Evolutionary conservation across 2,888 invertebrate genomes (phyloP).

Genomic region (Selenia dentaria): DNA sequence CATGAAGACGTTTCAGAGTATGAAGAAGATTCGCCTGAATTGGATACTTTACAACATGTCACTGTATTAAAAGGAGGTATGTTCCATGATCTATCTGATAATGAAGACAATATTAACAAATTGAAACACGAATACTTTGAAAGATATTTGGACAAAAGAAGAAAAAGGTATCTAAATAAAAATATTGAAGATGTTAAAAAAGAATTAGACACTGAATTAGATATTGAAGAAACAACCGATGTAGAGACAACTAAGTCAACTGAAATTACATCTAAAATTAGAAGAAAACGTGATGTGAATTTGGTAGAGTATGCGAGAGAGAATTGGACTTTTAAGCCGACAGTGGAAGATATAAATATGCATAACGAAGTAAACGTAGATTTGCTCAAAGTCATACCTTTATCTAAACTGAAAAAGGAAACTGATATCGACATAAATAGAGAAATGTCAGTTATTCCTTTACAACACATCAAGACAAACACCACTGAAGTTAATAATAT

Average conservation of each 20-base stretch:
- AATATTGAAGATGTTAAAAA: slow-evolving; percentile 51
- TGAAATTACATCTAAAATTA: slow-evolving; percentile 42
- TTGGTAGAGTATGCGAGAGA: slow-evolving; percentile 56
- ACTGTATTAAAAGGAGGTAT: slow-evolving; percentile 77
- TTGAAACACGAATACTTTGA: slow-evolving; percentile 77
- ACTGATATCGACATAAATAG: slow-evolving; percentile 39
- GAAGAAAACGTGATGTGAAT: slow-evolving; percentile 58
- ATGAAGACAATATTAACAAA: slow-evolving; percentile 62
- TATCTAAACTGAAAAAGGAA: slow-evolving; percentile 41
- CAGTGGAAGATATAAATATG: slow-evolving; percentile 37
- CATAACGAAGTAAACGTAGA: slow-evolving; percentile 55
- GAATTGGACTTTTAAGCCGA: slow-evolving; percentile 50
- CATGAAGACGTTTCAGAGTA: slow-evolving; percentile 61
- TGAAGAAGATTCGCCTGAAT: slow-evolving; percentile 61
- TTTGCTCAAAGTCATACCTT: slow-evolving; percentile 67
- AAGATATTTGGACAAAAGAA: slow-evolving; percentile 70
- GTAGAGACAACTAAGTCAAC: slow-evolving; percentile 45
- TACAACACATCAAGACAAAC: slow-evolving; percentile 68
- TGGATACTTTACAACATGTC: slow-evolving; percentile 56
- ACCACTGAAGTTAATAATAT: slow-evolving; percentile 69
- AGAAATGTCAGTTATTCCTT: slow-evolving; percentile 65
- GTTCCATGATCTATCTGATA: slow-evolving; percentile 59
- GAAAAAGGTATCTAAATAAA: slow-evolving; percentile 68
- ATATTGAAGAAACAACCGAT: slow-evolving; percentile 47
- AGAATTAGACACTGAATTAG: slow-evolving; percentile 54